Evolutionary conservation across 2,888 invertebrate genomes (phyloP), one percentile per base, ranked within the genome.

Genomic region (Platycheirus rosarum): DNA sequence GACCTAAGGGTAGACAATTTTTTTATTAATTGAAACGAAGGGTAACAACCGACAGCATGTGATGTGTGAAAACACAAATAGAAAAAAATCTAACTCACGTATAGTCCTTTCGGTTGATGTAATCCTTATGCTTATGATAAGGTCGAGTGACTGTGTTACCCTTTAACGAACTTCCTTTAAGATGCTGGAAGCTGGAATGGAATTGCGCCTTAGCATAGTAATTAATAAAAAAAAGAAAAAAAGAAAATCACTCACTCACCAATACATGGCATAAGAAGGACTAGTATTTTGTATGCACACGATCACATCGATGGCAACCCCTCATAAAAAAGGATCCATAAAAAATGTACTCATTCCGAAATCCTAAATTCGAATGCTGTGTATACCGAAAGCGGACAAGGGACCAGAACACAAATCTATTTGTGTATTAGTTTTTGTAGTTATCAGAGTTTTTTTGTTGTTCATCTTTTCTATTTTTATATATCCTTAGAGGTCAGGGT

Each of bases 21-120:
- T 76, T 82, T 82, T 82, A 77, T 82, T 82, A 82, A 82, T 82
- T 77, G 77, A 82, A 82, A 68, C 42, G 77, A 82, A 82, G 82
- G 82, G 82, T 82, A 82, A 75, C 69, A 2, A 70, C 51, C 74
- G 57, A 48, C 48, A 77, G 82, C 71, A 4, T 23, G 23, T 71
- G 76, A 76, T 71, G 80, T 82, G 76, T 82, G 76, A 70, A 66
- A 70, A 44, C 23, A 48, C 42, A 29, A 42, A 32, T 35, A n/a
- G 20, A 32, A 14, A 55, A 49, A 53, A 42, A 66, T 60, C 48
- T 46, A 65, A 69, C 49, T 44, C 69, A 70, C 60, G 69, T 63
- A 13, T 26, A 32, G 49, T 66, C 63, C 18, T n/a, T 51, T 51
- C 16, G 37, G 37, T 77, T 73, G 71, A 71, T 71, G 77, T 63